These are phyloP conservation scores for Hippotragus niger DNA, from an alignment of 2,113 vertebrate species.

Conservation along the genomic window DNA sequence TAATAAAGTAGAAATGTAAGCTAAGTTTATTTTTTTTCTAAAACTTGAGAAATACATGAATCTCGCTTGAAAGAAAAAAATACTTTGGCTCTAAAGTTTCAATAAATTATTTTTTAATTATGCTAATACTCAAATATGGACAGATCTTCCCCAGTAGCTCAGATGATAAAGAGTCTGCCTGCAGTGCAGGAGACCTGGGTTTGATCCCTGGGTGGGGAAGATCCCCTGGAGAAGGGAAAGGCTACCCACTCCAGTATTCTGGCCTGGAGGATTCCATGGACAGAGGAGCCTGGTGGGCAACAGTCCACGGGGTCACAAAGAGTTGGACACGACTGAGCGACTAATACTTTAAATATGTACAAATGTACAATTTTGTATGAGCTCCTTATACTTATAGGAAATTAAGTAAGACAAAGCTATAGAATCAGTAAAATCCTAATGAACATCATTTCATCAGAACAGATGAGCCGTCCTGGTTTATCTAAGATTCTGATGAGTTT, in stretches of 20 bases:
- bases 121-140: neutral
- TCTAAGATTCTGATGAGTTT: neutral
- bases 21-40: neutral
- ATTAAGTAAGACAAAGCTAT: neutral
- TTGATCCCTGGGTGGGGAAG: neutral
- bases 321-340: fast-evolving
- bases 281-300: neutral
- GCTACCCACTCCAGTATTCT: neutral
- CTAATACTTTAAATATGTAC: neutral
- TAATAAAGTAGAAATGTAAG: neutral
- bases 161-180: neutral
- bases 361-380: neutral
- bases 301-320: neutral
- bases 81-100: neutral
- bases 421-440: neutral
- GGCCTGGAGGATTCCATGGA: neutral
- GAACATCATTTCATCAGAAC: fast-evolving
- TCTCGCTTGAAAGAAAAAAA: neutral
- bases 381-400: neutral
- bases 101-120: neutral
- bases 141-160: neutral
- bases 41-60: neutral
- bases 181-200: neutral
- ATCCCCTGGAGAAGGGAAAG: neutral
- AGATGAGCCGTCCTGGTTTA: fast-evolving